These are phyloP conservation scores for Columbina picui DNA, from an alignment of 2,113 vertebrate genomes.

Conservation along the genomic window DNA sequence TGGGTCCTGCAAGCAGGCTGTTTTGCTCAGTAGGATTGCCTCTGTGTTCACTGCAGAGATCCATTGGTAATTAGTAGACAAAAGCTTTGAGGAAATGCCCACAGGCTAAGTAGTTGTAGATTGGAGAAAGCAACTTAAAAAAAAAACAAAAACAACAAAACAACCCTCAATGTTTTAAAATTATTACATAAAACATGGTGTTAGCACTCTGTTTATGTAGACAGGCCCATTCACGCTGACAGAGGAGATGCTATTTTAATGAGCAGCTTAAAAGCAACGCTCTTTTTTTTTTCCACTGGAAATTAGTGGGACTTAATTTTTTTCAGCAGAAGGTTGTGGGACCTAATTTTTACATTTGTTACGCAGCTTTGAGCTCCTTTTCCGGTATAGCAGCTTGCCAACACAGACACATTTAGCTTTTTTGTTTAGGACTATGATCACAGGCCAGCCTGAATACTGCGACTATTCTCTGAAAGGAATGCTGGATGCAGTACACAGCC, in stretches of 20 bases:
- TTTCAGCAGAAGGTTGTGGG: not conserved
- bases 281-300: not conserved
- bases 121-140: not conserved
- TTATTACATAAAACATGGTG: not conserved
- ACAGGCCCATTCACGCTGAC: not conserved
- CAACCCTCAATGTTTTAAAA: not conserved
- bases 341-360: not conserved
- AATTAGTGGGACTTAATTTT: not conserved
- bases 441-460: not conserved
- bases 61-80: not conserved
- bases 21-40: not conserved
- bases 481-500: not conserved
- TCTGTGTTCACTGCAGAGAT: not conserved
- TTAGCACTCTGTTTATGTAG: not conserved
- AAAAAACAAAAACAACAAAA: not conserved
- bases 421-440: not conserved
- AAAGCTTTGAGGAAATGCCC: not conserved
- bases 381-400: not conserved
- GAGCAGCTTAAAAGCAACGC: not conserved
- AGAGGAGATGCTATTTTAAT: not conserved
- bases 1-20: not conserved
- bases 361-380: not conserved
- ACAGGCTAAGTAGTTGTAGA: not conserved
- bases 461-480: constrained; percentile 20
- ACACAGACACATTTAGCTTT: not conserved